Evolutionary conservation across 2,113 vertebrate genomes (phyloP).

Genomic region (Pachyramphus minor): DNA sequence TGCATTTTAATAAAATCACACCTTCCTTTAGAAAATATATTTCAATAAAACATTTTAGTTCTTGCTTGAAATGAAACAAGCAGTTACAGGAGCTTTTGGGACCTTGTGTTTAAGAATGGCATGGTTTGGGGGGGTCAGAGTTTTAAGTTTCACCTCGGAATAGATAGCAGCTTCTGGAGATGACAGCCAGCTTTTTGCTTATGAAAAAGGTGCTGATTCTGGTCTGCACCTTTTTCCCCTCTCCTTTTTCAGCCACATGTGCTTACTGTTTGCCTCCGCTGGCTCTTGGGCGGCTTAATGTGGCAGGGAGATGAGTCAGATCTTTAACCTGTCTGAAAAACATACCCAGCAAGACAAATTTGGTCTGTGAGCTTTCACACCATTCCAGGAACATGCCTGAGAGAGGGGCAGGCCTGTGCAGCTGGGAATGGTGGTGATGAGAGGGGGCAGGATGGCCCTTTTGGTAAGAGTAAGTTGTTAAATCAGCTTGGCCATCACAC

Average conservation of each 20-base stretch:
- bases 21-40: not conserved
- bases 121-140: not conserved
- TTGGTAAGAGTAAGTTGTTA: not conserved
- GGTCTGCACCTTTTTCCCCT: not conserved
- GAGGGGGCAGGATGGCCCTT: not conserved
- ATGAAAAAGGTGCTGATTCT: not conserved
- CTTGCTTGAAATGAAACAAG: not conserved
- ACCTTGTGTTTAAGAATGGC: not conserved
- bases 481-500: not conserved
- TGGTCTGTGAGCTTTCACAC: not conserved
- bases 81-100: not conserved
- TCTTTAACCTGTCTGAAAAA: not conserved
- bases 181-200: not conserved
- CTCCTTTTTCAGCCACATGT: not conserved
- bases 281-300: fast-evolving
- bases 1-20: not conserved
- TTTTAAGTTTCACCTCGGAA: not conserved
- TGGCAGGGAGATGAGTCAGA: not conserved
- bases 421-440: not conserved
- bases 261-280: not conserved
- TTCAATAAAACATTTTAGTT: not conserved
- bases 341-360: not conserved
- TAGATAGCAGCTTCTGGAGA: not conserved
- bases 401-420: not conserved
- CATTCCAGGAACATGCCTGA: not conserved